These are phyloP conservation scores for Varanus komodoensis DNA, from an alignment of 2,113 vertebrate species.

Conservation along the genomic window DNA sequence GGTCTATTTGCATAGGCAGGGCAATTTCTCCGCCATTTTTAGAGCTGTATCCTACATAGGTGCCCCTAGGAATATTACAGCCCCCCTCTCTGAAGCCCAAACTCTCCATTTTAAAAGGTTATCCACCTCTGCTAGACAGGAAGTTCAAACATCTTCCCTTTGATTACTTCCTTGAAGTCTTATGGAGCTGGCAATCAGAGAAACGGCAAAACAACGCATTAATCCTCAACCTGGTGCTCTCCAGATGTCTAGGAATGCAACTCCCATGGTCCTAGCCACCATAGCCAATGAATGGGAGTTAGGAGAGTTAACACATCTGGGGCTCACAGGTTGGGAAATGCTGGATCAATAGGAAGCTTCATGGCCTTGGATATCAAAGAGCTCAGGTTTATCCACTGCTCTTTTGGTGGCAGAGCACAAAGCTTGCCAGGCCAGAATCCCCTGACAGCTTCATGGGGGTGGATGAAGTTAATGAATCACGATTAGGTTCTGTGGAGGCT, in stretches of 20 bases:
- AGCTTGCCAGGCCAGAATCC: constrained; percentile 59
- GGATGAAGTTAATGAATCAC: constrained; percentile 69
- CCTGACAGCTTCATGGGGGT: constrained; percentile 68
- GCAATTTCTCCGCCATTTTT: neutral
- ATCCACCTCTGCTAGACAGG: neutral
- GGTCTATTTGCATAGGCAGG: neutral
- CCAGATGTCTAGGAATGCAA: no score
- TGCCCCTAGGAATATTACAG: neutral
- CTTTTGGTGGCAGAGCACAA: constrained; percentile 21
- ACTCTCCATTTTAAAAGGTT: neutral
- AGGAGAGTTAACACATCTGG: no score
- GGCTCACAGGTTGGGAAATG: no score
- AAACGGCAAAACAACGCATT: neutral
- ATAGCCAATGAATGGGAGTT: no score
- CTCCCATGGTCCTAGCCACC: no score
- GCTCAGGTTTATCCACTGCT: neutral
- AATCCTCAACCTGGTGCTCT: no score
- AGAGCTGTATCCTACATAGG: neutral
- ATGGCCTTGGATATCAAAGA: neutral
- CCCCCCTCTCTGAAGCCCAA: neutral
- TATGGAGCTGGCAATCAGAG: neutral
- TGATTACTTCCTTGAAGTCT: neutral
- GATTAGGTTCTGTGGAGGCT: constrained; percentile 63
- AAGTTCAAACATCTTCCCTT: neutral
- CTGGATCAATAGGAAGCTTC: neutral